Base-by-base conservation (phyloP, 1,140 invertebrate species). In the Pseudomyrmex concolor region DNA sequence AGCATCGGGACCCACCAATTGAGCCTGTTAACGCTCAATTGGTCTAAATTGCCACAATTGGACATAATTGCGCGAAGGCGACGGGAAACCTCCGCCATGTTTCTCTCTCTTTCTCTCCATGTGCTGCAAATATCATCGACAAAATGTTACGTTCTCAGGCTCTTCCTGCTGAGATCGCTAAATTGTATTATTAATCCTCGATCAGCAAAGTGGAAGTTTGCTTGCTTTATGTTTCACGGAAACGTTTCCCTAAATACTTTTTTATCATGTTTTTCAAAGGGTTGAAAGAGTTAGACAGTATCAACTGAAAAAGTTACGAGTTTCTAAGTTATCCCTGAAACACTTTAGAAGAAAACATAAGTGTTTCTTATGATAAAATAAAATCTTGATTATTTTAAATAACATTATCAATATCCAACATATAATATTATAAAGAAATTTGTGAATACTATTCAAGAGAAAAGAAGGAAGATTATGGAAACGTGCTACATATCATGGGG, bases 11-110 rank as follows among this genome's bases (percentile, higher is more conserved):
- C 74, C 70, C 86, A 51, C 84, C 91, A 94, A 94, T 94, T 94
- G 90, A 91, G 92, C 92, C 84, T 92, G 90, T 93, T 94, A 93
- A 94, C 89, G 78, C 25, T 91, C 91, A 93, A 94, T 94, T 94
- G 92, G 89, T 89, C 91, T 93, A 90, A 93, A 94, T 92, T 94
- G 90, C 77, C 81, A 92, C 90, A 94, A 94, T 94, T 94, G 92
- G 84, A 90, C 60, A 88, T 93, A 93, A 93, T 93, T 93, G 92
- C 86, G 86, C 89, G 90, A 93, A 92, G 90, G 92, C 92, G 91
- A 93, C 92, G 91, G 92, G 92, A 90, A 91, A 93, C 91, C 92
- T 92, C 88, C 89, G 91, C 78, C 77, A 82, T 67, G 57, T 77
- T 66, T 74, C 83, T 78, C 71, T 60, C 82, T 86, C 13, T 74